These are phyloP conservation scores for Drosophila virilis DNA, from an alignment of 1,140 invertebrate species.

Conservation along the genomic window DNA sequence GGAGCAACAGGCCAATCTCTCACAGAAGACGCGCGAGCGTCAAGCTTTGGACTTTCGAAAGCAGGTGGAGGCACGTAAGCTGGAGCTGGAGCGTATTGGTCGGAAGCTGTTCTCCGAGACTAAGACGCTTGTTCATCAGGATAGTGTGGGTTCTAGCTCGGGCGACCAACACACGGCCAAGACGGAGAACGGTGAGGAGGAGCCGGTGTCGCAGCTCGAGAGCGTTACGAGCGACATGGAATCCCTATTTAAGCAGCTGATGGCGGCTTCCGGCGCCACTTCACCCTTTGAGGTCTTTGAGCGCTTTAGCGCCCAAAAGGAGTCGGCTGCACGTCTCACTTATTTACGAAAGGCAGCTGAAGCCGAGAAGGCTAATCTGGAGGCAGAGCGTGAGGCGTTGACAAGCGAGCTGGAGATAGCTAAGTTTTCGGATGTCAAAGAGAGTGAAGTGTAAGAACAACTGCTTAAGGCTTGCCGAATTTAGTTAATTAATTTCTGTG, in stretches of 20 bases:
- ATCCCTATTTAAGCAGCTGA: constrained; percentile 89
- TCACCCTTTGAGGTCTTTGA: constrained; percentile 90
- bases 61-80: constrained; percentile 88
- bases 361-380: constrained; percentile 89
- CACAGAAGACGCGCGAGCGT: constrained; percentile 87
- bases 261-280: constrained; percentile 90
- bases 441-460: constrained; percentile 90
- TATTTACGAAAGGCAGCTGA: constrained; percentile 89
- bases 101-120: constrained; percentile 88
- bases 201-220: constrained; percentile 76
- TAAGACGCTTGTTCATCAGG: constrained; percentile 85
- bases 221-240: constrained; percentile 86
- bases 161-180: constrained; percentile 85
- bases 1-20: constrained; percentile 87
- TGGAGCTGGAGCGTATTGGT: constrained; percentile 89
- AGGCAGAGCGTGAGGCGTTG: constrained; percentile 88
- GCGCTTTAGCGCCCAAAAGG: constrained; percentile 89
- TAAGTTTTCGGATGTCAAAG: constrained; percentile 91
- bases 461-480: background rate
- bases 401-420: constrained; percentile 89
- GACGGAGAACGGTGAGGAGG: constrained; percentile 84
- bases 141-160: constrained; percentile 85
- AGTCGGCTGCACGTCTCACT: constrained; percentile 87
- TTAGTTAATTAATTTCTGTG: background rate
- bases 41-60: constrained; percentile 87